phyloP scores from a whole-genome alignment of 2,797 vertebrate genomes.

The Pithecia hirsuta region DNA sequence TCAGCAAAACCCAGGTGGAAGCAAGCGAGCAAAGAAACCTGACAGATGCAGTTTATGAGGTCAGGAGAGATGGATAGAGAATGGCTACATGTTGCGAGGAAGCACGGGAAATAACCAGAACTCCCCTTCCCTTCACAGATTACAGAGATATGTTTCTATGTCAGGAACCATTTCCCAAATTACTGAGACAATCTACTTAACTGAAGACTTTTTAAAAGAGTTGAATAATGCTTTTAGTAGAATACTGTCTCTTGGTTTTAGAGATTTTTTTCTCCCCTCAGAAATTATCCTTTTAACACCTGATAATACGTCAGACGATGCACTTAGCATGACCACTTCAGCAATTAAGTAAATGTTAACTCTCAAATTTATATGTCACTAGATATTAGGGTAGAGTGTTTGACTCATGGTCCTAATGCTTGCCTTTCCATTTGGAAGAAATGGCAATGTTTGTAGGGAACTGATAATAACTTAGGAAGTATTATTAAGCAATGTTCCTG shows the following conservation, averaged over 20 bases:
- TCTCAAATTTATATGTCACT: constrained; percentile 49
- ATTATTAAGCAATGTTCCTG: constrained; percentile 35
- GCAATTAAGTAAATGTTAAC: constrained; percentile 75
- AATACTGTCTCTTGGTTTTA: not conserved
- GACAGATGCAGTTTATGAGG: not conserved
- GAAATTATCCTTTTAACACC: constrained; percentile 53
- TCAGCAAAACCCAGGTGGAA: not conserved
- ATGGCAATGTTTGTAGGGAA: constrained; percentile 48
- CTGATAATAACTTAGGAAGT: constrained; percentile 36
- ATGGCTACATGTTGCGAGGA: fast-evolving
- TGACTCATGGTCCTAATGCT: constrained; percentile 50
- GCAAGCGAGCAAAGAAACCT: not conserved
- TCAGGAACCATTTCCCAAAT: not conserved
- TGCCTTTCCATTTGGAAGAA: constrained; percentile 56
- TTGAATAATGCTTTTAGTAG: not conserved
- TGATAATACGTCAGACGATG: constrained; percentile 56
- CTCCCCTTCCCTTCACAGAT: not conserved
- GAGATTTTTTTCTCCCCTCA: not conserved
- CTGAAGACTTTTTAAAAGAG: not conserved
- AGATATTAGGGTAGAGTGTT: constrained; percentile 34
- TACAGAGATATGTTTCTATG: not conserved
- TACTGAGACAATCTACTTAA: not conserved
- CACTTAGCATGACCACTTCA: constrained; percentile 52
- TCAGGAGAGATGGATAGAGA: not conserved
- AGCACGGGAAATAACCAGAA: not conserved